Evolutionary conservation across 2,797 vertebrate genomes (phyloP).

Genomic region (Ctenopoma multispine): DNA sequence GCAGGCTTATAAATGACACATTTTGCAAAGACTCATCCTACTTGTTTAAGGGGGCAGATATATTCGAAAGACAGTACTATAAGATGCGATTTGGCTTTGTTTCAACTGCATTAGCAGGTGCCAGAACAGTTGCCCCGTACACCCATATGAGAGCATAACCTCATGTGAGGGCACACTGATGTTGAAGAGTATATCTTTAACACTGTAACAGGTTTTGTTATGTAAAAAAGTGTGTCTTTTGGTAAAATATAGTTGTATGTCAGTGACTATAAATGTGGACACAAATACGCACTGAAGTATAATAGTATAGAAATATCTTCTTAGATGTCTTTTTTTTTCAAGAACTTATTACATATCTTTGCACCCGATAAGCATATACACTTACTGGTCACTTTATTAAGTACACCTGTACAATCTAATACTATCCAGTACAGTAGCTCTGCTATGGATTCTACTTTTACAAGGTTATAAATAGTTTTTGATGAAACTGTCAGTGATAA

Average conservation of each 20-base stretch:
- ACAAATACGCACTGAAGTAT: slow-evolving; percentile 74
- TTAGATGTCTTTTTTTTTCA: slow-evolving; percentile 59
- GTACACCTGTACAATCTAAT: too few species aligned
- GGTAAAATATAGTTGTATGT: slow-evolving; percentile 78
- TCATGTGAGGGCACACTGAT: slow-evolving; percentile 61
- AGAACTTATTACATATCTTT: slow-evolving; percentile 66
- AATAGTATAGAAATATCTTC: slow-evolving; percentile 74
- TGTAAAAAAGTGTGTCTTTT: slow-evolving; percentile 76
- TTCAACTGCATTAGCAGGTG: slow-evolving; percentile 57
- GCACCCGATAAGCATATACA: slow-evolving; percentile 62
- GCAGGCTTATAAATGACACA: slow-evolving; percentile 58
- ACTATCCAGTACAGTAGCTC: too few species aligned
- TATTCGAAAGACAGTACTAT: slow-evolving; percentile 72
- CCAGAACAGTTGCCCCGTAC: slow-evolving; percentile 57
- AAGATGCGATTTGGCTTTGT: slow-evolving; percentile 80
- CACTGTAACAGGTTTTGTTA: slow-evolving; percentile 61
- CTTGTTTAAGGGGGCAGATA: slow-evolving; percentile 56
- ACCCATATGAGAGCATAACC: slow-evolving; percentile 52
- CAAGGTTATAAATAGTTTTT: too few species aligned
- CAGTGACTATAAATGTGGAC: slow-evolving; percentile 70
- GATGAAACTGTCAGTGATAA: too few species aligned
- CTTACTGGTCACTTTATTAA: too few species aligned
- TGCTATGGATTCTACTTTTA: too few species aligned
- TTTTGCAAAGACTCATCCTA: slow-evolving; percentile 56
- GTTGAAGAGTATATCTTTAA: slow-evolving; percentile 63